Base-by-base conservation (phyloP, 2,888 invertebrate species). In the Drosophila subsilvestris region DNA sequence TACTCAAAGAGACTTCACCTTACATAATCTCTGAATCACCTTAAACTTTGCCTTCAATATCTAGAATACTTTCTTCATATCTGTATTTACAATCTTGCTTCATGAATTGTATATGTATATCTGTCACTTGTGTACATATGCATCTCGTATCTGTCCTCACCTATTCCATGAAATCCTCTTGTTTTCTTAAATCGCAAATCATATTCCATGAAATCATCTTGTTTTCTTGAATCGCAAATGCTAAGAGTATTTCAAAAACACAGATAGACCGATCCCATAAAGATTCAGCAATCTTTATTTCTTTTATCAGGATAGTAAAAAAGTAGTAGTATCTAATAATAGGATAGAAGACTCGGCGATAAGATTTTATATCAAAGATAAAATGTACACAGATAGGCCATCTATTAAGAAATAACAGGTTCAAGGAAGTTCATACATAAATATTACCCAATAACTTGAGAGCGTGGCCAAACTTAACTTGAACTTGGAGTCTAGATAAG, bases 321-420 rank as follows among this genome's bases (percentile, higher is more conserved):
- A 4, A 22, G 22, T 22, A 22, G 22, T 22, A 22, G 3, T n/a
- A n/a, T n/a, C n/a, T 22, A 22, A 4, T 22, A 22, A 22, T 22
- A 22, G 22, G 22, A 22, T 22, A 22, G 4, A 3, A 22, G 22
- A 49, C 37, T 44, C 9, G 51, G 45, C 50, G 84, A 80, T 80
- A 70, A 75, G 73, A 66, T 68, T 68, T 56, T 50, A 57, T 73
- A 75, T 67, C 83, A 67, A 53, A 55, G 63, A 69, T 67, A 12
- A 9, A 2, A 27, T 12, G 32, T 12, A 4, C 10, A 18, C 17
- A 45, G 1, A 18, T n/a, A 44, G 7, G 12, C 12, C 14, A 74
- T 60, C 45, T 58, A 58, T 43, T 10, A 32, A 32, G 12, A 14
- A 4, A 32, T 12, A 32, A 32, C n/a, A 37, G n/a, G n/a, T 37